Evolutionary conservation across 1,140 invertebrate genomes (phyloP).

Genomic region (Leptinotarsa defecta): DNA sequence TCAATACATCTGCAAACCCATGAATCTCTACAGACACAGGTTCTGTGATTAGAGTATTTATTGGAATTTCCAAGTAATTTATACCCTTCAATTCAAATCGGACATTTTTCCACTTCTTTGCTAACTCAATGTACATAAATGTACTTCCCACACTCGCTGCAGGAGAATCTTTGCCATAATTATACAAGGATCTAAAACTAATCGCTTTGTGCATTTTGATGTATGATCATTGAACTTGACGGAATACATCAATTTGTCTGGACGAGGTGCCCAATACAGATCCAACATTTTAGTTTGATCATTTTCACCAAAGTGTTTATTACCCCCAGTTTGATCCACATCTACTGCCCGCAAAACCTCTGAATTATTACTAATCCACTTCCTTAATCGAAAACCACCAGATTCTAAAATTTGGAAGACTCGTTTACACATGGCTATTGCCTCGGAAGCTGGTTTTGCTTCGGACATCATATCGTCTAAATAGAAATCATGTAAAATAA

Average conservation of each 20-base stretch:
- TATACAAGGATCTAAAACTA: constrained; percentile 32
- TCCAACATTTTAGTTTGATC: constrained; percentile 32
- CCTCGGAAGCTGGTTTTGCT: constrained; percentile 40
- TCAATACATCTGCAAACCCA: constrained; percentile 54
- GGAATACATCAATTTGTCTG: constrained; percentile 28
- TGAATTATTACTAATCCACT: constrained; percentile 9
- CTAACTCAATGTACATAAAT: constrained; percentile 20
- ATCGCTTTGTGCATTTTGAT: constrained; percentile 8
- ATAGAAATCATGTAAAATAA: constrained; percentile 53
- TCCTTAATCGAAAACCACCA: constrained; percentile 6
- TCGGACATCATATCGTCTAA: constrained; percentile 58
- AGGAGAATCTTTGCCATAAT: constrained; percentile 48
- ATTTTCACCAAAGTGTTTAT: constrained; percentile 15
- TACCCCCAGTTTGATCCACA: background rate
- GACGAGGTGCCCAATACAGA: constrained; percentile 29
- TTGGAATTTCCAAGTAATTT: constrained; percentile 25
- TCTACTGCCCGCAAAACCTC: background rate
- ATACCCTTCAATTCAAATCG: background rate
- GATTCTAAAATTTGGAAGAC: background rate
- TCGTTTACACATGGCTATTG: background rate
- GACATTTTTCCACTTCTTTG: constrained; percentile 21
- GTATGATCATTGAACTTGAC: constrained; percentile 7
- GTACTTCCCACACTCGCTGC: constrained; percentile 47
- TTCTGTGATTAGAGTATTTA: constrained; percentile 1
- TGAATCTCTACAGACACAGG: constrained; percentile 40